A percentile compares a stretch with the other conserved stretches of the same genome.
phyloP scores from a whole-genome alignment of 2,113 vertebrate species.

The Oncorhynchus keta region DNA sequence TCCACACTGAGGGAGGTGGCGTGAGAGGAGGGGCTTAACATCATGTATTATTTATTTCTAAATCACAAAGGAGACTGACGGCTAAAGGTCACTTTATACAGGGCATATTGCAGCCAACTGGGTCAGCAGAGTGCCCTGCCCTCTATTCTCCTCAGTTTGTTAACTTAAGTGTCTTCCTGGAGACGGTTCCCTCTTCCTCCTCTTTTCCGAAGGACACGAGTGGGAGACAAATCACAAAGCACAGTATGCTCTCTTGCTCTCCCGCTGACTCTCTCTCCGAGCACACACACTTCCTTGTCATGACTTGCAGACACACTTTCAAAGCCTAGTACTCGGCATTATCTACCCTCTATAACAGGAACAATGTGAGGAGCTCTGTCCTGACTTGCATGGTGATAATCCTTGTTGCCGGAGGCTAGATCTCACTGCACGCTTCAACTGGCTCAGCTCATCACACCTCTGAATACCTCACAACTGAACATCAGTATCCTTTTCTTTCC shows the following conservation, averaged over 20 bases:
- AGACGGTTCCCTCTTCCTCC: background rate
- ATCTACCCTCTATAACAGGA: constrained; percentile 14
- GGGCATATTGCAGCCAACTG: background rate
- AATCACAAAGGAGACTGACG: constrained; percentile 13
- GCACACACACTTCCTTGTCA: constrained; percentile 25
- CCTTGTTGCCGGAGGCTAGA: constrained; percentile 61
- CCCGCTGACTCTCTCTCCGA: background rate
- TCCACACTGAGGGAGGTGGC: background rate
- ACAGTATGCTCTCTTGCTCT: background rate
- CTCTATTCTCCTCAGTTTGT: constrained; percentile 15
- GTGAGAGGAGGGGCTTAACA: background rate
- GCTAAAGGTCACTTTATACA: constrained; percentile 26
- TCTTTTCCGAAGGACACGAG: background rate
- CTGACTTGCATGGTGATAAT: constrained; percentile 67
- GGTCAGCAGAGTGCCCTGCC: constrained; percentile 27
- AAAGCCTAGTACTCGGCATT: constrained; percentile 11
- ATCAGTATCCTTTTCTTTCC: background rate
- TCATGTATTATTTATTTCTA: constrained; percentile 2
- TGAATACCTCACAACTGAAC: constrained; percentile 47
- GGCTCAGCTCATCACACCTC: constrained; percentile 60
- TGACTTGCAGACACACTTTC: constrained; percentile 47
- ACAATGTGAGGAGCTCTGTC: constrained; percentile 58
- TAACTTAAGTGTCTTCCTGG: constrained; percentile 17
- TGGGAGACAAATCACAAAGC: background rate
- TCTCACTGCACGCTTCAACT: constrained; percentile 66